These are phyloP conservation scores for Cybosia mesomella DNA, from an alignment of 2,888 invertebrate species.

Conservation along the genomic window DNA sequence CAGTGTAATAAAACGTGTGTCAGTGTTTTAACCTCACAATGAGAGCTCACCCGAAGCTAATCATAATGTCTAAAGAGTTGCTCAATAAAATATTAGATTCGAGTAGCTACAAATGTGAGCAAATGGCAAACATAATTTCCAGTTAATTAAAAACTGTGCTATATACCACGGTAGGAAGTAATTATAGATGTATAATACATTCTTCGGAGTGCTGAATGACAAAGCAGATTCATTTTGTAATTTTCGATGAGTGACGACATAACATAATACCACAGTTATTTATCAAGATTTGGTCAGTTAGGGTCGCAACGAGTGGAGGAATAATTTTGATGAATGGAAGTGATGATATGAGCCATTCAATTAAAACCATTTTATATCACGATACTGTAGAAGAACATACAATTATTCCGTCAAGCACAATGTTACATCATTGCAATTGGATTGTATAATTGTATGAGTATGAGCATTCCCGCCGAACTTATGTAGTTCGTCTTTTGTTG, in stretches of 20 bases:
- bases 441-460: conserved; percentile 70
- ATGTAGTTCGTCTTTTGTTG: conserved; percentile 76
- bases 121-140: conserved; percentile 24
- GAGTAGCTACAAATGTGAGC: conserved; percentile 13
- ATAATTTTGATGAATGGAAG: conserved; percentile 58
- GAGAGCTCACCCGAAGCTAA: conserved; percentile 37
- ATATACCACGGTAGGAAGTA: conserved; percentile 59
- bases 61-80: conserved; percentile 23
- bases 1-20: conserved; percentile 63
- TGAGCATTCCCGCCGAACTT: conserved; percentile 66
- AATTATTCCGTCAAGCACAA: conserved; percentile 71
- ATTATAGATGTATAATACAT: conserved; percentile 62
- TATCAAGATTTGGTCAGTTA: conserved; percentile 51
- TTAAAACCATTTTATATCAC: conserved; percentile 57
- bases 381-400: conserved; percentile 62
- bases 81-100: conserved; percentile 14
- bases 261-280: conserved; percentile 58
- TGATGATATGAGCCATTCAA: conserved; percentile 64
- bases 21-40: conserved; percentile 54
- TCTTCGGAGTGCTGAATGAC: conserved; percentile 59
- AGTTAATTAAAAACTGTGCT: conserved; percentile 50
- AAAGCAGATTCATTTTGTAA: conserved; percentile 65
- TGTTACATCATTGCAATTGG: conserved; percentile 72
- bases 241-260: conserved; percentile 61
- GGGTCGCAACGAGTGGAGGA: conserved; percentile 48